These are phyloP conservation scores for Carollia perspicillata DNA, from an alignment of 2,113 vertebrate genomes.

Conservation along the genomic window DNA sequence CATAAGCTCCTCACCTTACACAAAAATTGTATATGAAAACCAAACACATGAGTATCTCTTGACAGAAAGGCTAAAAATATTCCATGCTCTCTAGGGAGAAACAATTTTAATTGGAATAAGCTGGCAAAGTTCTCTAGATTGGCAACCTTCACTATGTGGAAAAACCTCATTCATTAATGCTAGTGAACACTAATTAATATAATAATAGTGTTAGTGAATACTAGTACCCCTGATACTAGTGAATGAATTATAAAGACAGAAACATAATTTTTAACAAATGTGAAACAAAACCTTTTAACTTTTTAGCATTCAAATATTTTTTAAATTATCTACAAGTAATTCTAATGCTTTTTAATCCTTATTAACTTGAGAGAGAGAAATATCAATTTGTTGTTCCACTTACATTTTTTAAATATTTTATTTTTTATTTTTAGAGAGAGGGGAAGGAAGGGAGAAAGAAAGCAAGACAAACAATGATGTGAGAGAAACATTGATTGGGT, in stretches of 20 bases:
- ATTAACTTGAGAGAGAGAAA: no score
- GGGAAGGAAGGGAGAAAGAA: no score
- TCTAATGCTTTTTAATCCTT: neutral
- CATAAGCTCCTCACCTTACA: neutral
- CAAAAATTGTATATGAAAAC: neutral
- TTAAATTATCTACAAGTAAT: neutral
- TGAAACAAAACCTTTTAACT: neutral
- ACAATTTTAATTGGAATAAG: constrained; percentile 21
- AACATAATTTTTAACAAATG: neutral
- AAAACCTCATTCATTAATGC: neutral
- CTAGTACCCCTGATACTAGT: neutral
- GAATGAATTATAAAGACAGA: neutral
- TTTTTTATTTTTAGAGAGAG: no score
- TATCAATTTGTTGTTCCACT: no score
- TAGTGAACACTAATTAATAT: neutral
- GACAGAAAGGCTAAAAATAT: constrained; percentile 2
- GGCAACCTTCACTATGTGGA: neutral
- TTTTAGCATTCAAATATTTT: neutral
- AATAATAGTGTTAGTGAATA: neutral
- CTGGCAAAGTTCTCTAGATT: neutral
- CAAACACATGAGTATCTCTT: constrained; percentile 30
- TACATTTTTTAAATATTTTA: no score
- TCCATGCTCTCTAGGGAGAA: constrained; percentile 20
- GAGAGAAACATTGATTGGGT: no score
- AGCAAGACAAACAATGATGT: no score